Evolutionary conservation across 2,888 invertebrate species (phyloP).

Genomic region (Melipona beecheii): DNA sequence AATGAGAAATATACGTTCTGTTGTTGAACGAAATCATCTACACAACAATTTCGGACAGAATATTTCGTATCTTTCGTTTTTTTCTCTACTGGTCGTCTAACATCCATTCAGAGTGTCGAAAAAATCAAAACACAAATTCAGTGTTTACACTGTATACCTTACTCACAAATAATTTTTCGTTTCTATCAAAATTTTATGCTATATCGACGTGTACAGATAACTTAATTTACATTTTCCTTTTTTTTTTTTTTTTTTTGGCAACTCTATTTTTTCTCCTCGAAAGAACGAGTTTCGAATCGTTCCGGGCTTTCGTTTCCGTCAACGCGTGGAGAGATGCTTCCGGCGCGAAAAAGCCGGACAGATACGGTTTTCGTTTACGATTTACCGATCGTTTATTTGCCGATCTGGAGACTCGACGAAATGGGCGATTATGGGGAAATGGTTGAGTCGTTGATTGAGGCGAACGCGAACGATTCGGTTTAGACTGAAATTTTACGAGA

Average conservation of each 20-base stretch:
- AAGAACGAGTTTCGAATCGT: neutral
- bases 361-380: conserved; percentile 24
- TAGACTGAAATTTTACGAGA: neutral
- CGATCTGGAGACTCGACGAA: conserved; percentile 1
- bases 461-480: neutral
- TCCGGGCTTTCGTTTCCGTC: neutral
- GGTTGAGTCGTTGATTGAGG: neutral
- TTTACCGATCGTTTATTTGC: conserved; percentile 31
- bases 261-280: neutral
- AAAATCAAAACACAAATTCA: too few species aligned
- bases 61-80: too few species aligned
- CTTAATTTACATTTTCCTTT: too few species aligned
- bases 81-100: too few species aligned
- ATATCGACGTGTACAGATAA: neutral
- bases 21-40: too few species aligned
- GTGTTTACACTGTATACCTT: too few species aligned
- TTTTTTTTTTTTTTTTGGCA: neutral
- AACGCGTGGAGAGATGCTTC: conserved; percentile 12
- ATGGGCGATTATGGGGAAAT: neutral
- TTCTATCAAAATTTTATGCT: too few species aligned
- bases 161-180: too few species aligned
- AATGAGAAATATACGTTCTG: too few species aligned
- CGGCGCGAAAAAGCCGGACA: conserved; percentile 14
- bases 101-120: too few species aligned
- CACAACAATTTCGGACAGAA: too few species aligned